phyloP scores from a whole-genome alignment of 2,113 vertebrate genomes.

The Phaetusa simplex region DNA sequence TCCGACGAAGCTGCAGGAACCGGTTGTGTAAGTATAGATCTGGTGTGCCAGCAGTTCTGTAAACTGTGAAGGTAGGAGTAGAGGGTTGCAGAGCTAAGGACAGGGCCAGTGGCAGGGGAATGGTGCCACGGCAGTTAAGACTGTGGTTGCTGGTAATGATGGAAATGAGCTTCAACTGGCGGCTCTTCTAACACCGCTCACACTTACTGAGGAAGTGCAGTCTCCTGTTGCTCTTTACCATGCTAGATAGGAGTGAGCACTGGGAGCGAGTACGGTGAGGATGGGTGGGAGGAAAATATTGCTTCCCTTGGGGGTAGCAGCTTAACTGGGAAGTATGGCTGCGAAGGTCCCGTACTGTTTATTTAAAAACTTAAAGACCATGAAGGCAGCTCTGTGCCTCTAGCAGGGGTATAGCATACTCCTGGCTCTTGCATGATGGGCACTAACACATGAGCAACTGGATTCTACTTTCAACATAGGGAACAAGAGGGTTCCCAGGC shows the following conservation, averaged over 20 bases:
- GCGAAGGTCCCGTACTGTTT: not conserved
- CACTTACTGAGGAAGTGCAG: not conserved
- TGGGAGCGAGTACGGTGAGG: not conserved
- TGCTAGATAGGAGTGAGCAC: accelerated
- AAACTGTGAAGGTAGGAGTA: not conserved
- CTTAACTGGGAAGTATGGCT: not conserved
- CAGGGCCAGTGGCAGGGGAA: not conserved
- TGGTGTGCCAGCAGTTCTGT: not conserved
- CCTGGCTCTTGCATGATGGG: not conserved
- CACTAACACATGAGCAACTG: not conserved
- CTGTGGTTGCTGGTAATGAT: not conserved
- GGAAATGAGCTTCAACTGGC: not conserved
- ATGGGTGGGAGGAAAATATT: not conserved
- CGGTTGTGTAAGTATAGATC: not conserved
- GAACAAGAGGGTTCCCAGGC: not conserved
- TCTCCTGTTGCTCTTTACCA: not conserved
- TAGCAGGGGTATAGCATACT: not conserved
- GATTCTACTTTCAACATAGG: not conserved
- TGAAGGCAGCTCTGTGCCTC: not conserved
- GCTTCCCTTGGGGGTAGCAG: not conserved
- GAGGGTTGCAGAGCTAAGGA: not conserved
- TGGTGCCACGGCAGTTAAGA: accelerated
- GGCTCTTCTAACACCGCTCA: not conserved
- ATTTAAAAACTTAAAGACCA: not conserved
- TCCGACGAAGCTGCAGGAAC: not conserved